Base-by-base conservation (phyloP, 2,888 invertebrate species). In the Andrena bucephala region DNA sequence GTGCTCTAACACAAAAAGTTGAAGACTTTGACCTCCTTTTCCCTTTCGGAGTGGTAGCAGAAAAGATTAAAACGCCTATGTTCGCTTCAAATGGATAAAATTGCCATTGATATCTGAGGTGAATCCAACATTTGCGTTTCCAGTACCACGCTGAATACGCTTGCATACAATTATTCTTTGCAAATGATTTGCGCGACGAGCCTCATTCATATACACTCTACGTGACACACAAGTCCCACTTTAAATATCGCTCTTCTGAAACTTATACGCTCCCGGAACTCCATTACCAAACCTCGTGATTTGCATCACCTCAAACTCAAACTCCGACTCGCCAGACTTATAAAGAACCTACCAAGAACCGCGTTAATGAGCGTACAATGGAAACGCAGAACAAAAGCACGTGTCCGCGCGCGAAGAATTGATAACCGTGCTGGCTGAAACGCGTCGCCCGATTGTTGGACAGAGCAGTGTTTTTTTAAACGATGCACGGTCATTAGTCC, bases 381-480 rank as follows among this genome's bases (percentile, higher is more conserved):
- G 10, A 27, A 57, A 10, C 27, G 10, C 10, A 10, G 2, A 27
- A 27, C 24, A 42, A 13, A 13, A 24, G 33, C 33, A 50, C 33
- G 59, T 57, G 57, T 57, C 57, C 24, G 24, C 27, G 24, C 24
- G 20, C 29, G 24, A 33, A 31, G 24, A 24, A 31, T n/a, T 29
- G 20, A 75, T 62, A 62, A 36, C 29, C 36, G 24, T 57, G 63
- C 62, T 5, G 42, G 16, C 62, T 16, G 50, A 20, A 66, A 73
- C 10, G 27, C 65, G 13, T 24, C 33, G 16, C 36, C 50, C 50
- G 48, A 29, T n/a, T 8, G 50, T 48, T 27, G 24, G 63, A 65
- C 72, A 72, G 50, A 57, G 72, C 33, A 27, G 20, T 57, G 27
- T 6, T 13, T 42, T 42, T 65, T 65, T 24, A 65, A 65, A 3